Evolutionary conservation across 2,113 vertebrate species (phyloP).

Genomic region (Oncorhynchus tshawytscha): DNA sequence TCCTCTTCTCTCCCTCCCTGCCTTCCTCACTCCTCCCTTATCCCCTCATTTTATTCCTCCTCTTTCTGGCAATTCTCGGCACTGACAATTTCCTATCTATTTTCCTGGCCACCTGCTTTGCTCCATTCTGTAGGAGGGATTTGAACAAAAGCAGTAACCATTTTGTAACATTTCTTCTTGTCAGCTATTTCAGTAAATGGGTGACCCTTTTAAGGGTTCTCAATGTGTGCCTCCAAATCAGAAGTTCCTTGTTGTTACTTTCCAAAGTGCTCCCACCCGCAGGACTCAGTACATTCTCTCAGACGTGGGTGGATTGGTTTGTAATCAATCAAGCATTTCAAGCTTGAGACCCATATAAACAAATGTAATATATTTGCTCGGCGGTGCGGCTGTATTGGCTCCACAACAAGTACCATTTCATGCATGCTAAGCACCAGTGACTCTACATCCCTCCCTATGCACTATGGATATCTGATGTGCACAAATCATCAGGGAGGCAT

Average conservation of each 20-base stretch:
- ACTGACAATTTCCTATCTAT: constrained; percentile 29
- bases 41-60: background rate
- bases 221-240: background rate
- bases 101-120: constrained; percentile 32
- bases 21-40: constrained; percentile 11
- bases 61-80: background rate
- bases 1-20: constrained; percentile 35
- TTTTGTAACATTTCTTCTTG: constrained; percentile 9
- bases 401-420: no score
- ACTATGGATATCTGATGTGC: no score
- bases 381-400: no score
- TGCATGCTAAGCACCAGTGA: no score
- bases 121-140: constrained; percentile 31
- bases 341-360: no score
- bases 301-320: no score
- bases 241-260: background rate
- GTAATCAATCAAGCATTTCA: no score
- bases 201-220: constrained; percentile 7
- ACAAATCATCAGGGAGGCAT: background rate
- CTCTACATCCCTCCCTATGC: no score
- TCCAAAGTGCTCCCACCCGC: background rate
- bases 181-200: constrained; percentile 17
- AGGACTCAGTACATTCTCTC: background rate
- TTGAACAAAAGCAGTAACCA: constrained; percentile 26
- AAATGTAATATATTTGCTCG: no score